Base-by-base conservation (phyloP, 2,888 invertebrate species). In the Epirrhoe alternata region DNA sequence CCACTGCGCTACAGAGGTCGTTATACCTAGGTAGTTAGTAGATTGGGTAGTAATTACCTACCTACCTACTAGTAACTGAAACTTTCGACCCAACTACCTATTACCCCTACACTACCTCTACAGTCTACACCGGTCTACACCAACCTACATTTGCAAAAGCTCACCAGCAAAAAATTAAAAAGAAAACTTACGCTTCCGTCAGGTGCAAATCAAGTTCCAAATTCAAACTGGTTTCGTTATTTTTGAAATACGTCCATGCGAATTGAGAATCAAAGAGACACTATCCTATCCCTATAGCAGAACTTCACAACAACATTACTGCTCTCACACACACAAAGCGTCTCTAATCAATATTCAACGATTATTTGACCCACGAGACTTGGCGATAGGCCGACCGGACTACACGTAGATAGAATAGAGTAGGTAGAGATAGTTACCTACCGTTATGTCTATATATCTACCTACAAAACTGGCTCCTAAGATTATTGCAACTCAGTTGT, bases 101-200 rank as follows among this genome's bases (percentile, higher is more conserved):
- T n/a, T n/a, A n/a, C n/a, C n/a, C n/a, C n/a, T n/a, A n/a, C n/a
- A n/a, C n/a, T n/a, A n/a, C n/a, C n/a, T n/a, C n/a, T n/a, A n/a
- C n/a, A n/a, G n/a, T n/a, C n/a, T n/a, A n/a, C n/a, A n/a, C n/a
- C n/a, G n/a, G n/a, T n/a, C n/a, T n/a, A n/a, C n/a, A n/a, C n/a
- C n/a, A n/a, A n/a, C n/a, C n/a, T n/a, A n/a, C n/a, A n/a, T n/a
- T n/a, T n/a, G n/a, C n/a, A n/a, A n/a, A n/a, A n/a, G n/a, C n/a
- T n/a, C n/a, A n/a, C n/a, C 6, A 35, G 5, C 12, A 54, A 2
- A 55, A 55, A 30, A 45, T n/a, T 49, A n/a, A 7, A 49, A 57
- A 33, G 24, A 58, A 7, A 53, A 60, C 60, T 60, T 60, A 60
- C 60, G 1, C 52, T 60, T 60, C 30, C 42, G 31, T 60, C 30